Base-by-base conservation (phyloP, 1,140 invertebrate species). In the Mamestra configurata region DNA sequence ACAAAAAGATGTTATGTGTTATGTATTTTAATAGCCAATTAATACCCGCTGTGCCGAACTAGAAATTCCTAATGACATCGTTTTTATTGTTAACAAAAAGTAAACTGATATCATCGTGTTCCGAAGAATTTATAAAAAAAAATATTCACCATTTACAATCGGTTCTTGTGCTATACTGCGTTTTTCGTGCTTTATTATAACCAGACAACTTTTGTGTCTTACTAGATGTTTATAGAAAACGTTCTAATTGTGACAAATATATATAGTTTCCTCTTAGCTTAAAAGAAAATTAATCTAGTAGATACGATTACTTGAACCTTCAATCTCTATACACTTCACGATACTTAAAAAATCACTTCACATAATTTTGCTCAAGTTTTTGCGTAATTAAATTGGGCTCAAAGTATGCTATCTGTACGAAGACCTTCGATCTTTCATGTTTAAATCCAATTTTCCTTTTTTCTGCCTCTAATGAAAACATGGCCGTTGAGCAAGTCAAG, bases 391-490 rank as follows among this genome's bases (percentile, higher is more conserved):
- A 92, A 89, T 90, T 82, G 84, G 76, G 80, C 85, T 86, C 86
- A 85, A 88, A 90, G 86, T 83, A 80, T 72, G 79, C 82, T 83
- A 83, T 87, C 87, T 86, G 78, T 73, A 82, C 76, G 73, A 84
- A 79, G 81, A 77, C 80, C 75, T 88, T 85, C 84, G 84, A 88
- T 92, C 85, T 90, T 92, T 88, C 84, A 90, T 90, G 85, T 88
- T 90, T 86, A 89, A 93, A 93, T 90, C 86, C 80, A 88, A 92
- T 92, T 89, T 88, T 84, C 82, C 81, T 87, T 91, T 89, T 90
- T 89, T 88, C 75, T 79, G 78, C 79, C 75, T 87, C 82, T 89
- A 90, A 91, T 89, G 84, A 89, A 90, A 91, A 91, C 86, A 91
- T 59, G 81, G 72, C 22, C 55, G 59, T 79, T 77, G 84, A 82